A percentile compares a stretch with the other conserved stretches of the same genome.
These are phyloP conservation scores for Fregetta grallaria DNA, from an alignment of 2,113 vertebrate species.

Conservation along the genomic window DNA sequence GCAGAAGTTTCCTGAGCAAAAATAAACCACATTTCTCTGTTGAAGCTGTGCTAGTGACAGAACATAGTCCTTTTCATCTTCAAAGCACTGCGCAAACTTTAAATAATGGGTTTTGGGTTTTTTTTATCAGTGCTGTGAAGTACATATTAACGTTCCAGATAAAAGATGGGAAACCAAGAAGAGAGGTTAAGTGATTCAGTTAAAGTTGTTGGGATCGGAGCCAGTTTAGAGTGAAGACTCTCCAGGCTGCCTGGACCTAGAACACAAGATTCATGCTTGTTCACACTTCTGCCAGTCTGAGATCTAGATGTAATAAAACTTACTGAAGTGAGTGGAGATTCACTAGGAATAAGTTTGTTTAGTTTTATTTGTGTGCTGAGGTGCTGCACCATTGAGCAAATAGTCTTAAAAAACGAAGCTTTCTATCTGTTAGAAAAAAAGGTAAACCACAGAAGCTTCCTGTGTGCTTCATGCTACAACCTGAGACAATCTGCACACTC, in stretches of 20 bases:
- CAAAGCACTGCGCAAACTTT: slow-evolving; percentile 43
- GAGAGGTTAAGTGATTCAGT: not conserved
- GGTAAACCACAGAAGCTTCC: not conserved
- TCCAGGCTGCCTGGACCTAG: not conserved
- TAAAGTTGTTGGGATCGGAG: not conserved
- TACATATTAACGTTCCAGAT: slow-evolving; percentile 18
- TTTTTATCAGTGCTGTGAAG: not conserved
- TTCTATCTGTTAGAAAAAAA: not conserved
- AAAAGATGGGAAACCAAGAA: slow-evolving; percentile 40
- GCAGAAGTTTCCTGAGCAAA: slow-evolving; percentile 49
- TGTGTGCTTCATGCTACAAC: not conserved
- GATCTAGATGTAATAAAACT: not conserved
- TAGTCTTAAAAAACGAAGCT: not conserved
- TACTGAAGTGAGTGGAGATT: not conserved
- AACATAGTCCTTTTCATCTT: slow-evolving; percentile 60
- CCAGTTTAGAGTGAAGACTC: not conserved
- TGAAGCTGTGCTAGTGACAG: slow-evolving; percentile 17
- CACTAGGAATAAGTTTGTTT: not conserved
- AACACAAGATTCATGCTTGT: not conserved
- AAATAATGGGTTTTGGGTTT: slow-evolving; percentile 15
- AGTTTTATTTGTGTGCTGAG: not conserved
- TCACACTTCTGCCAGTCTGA: not conserved
- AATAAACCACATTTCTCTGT: slow-evolving; percentile 20
- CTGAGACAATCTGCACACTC: not conserved
- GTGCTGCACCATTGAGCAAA: not conserved